A percentile compares a stretch with the other conserved stretches of the same genome.
phyloP scores from a whole-genome alignment of 2,888 invertebrate genomes.

The Exephanes ischioxanthus region DNA sequence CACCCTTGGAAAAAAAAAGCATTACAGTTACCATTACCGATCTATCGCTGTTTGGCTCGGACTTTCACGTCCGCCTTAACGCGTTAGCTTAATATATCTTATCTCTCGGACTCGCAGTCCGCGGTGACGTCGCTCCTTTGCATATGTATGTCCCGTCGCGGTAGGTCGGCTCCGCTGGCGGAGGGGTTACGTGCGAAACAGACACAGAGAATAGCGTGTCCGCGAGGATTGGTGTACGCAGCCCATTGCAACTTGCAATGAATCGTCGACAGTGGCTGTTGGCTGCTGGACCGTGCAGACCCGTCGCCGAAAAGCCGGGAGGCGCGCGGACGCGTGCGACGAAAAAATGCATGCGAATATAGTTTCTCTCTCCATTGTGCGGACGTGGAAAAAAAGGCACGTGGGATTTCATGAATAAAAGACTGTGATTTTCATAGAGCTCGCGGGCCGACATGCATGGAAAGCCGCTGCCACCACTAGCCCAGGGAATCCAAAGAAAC shows the following conservation, averaged over 20 bases:
- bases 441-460: constrained; percentile 47
- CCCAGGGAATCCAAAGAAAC: constrained; percentile 51
- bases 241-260: constrained; percentile 56
- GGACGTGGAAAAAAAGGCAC: constrained; percentile 35
- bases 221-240: constrained; percentile 33
- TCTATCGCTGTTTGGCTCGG: not conserved
- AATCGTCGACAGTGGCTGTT: constrained; percentile 57
- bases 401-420: constrained; percentile 66
- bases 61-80: not conserved
- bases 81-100: constrained; percentile 41
- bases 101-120: constrained; percentile 45
- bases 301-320: constrained; percentile 51
- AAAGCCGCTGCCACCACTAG: constrained; percentile 49
- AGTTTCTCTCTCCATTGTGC: constrained; percentile 62
- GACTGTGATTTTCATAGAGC: constrained; percentile 65
- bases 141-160: constrained; percentile 49
- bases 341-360: constrained; percentile 65
- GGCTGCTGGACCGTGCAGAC: constrained; percentile 53
- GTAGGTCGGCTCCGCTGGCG: constrained; percentile 9
- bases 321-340: constrained; percentile 37
- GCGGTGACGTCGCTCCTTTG: constrained; percentile 45
- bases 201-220: constrained; percentile 30
- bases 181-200: constrained; percentile 13
- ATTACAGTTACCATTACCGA: not conserved
- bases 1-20: no score